Evolutionary conservation across 1,140 invertebrate genomes (phyloP).

Genomic region (Lepidurus packardi): DNA sequence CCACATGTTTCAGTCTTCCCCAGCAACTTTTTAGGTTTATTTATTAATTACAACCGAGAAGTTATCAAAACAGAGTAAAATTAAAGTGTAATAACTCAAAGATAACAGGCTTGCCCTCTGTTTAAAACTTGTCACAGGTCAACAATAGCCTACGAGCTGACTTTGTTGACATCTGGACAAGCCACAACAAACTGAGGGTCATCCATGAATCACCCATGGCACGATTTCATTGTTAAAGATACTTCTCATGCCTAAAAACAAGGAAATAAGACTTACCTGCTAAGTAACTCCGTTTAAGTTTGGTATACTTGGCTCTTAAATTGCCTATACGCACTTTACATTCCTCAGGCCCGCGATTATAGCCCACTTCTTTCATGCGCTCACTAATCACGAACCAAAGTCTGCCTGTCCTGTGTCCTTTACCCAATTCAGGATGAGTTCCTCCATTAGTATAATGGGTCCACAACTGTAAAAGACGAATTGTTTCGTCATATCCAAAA

Average conservation of each 20-base stretch:
- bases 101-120: too few species aligned
- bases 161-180: constrained; percentile 18
- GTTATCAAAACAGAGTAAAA: too few species aligned
- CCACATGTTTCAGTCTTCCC: too few species aligned
- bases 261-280: constrained; percentile 23
- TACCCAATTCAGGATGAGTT: constrained; percentile 34
- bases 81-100: too few species aligned
- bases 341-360: constrained; percentile 34
- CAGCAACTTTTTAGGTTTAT: too few species aligned
- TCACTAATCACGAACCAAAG: constrained; percentile 34
- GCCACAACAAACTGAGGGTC: constrained; percentile 7
- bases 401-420: constrained; percentile 34
- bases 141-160: background rate
- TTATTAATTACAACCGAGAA: too few species aligned
- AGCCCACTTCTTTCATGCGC: constrained; percentile 34
- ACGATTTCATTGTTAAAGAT: background rate
- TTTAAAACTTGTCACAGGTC: background rate
- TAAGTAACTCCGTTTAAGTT: constrained; percentile 33
- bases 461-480: constrained; percentile 33
- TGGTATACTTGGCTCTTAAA: constrained; percentile 35
- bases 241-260: background rate
- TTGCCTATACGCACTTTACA: constrained; percentile 35
- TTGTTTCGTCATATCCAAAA: constrained; percentile 35
- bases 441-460: constrained; percentile 34
- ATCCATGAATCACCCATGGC: constrained; percentile 1